Conservation (phyloP, 2,113 vertebrate genomes). For the Fregata magnificens region DNA sequence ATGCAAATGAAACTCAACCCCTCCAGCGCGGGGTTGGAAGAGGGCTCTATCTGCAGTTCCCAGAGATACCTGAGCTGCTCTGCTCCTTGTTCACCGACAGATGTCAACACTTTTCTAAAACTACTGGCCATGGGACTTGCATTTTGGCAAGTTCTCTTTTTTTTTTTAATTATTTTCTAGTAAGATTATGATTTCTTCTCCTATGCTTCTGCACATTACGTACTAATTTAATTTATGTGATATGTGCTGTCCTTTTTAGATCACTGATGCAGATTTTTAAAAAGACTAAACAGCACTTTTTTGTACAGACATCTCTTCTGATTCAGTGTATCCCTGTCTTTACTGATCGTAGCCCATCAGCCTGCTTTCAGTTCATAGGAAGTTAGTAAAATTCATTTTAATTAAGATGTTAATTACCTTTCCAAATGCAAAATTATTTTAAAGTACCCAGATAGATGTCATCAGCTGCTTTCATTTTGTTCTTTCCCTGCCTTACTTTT, state of each 20-base stretch:
- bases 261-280: background rate
- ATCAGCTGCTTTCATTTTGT: background rate
- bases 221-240: background rate
- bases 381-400: background rate
- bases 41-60: background rate
- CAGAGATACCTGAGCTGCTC: background rate
- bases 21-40: fast-evolving
- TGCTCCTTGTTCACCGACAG: background rate
- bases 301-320: background rate
- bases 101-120: background rate
- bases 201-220: background rate
- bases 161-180: background rate
- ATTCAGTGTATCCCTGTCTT: background rate
- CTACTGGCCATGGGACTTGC: fast-evolving
- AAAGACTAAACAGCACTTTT: background rate
- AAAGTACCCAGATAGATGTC: background rate
- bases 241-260: background rate
- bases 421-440: background rate
- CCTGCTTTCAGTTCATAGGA: background rate
- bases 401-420: background rate
- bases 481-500: background rate
- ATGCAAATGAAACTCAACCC: background rate
- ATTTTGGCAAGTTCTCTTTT: background rate
- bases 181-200: background rate
- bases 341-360: background rate